These are phyloP conservation scores for Doris montereyensis DNA, from an alignment of 2,888 invertebrate species.

Conservation along the genomic window DNA sequence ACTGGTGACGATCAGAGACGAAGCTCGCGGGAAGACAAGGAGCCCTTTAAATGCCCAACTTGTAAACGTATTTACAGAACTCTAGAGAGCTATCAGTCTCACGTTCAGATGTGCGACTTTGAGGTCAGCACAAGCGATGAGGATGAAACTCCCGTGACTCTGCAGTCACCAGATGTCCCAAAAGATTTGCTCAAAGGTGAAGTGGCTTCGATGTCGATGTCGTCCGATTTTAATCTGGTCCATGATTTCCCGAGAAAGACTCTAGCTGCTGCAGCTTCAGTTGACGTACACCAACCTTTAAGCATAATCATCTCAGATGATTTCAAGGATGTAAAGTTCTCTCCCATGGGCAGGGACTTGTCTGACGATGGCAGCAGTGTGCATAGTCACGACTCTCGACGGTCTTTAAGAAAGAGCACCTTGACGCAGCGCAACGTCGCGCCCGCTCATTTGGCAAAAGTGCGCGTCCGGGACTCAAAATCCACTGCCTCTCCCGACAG, in stretches of 20 bases:
- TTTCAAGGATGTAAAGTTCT: slow-evolving; percentile 31
- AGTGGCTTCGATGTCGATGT: slow-evolving; percentile 11
- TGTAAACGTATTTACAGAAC: slow-evolving; percentile 81
- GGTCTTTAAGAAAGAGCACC: slow-evolving; percentile 43
- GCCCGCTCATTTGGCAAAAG: slow-evolving; percentile 40
- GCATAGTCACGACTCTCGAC: slow-evolving; percentile 38
- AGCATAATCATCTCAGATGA: slow-evolving; percentile 39
- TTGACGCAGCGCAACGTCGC: slow-evolving; percentile 45
- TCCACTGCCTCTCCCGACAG: slow-evolving; percentile 33
- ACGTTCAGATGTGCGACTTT: slow-evolving; percentile 71
- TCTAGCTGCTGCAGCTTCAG: background rate
- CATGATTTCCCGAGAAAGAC: background rate
- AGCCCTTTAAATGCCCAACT: slow-evolving; percentile 86
- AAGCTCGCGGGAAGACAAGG: slow-evolving; percentile 65
- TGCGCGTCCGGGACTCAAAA: slow-evolving; percentile 3
- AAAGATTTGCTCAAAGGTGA: slow-evolving; percentile 46
- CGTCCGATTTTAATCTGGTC: too few species aligned
- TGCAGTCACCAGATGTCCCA: slow-evolving; percentile 48
- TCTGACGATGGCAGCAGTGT: slow-evolving; percentile 37
- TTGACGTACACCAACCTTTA: slow-evolving; percentile 33
- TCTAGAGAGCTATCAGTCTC: slow-evolving; percentile 69
- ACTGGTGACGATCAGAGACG: slow-evolving; percentile 66
- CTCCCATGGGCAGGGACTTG: slow-evolving; percentile 26
- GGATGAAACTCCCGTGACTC: slow-evolving; percentile 49
- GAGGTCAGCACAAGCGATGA: slow-evolving; percentile 72